Percentiles rank a stretch among this genome's conserved stretches.
phyloP scores from a whole-genome alignment of 2,888 invertebrate species.

The Pseudanteris insignis region DNA sequence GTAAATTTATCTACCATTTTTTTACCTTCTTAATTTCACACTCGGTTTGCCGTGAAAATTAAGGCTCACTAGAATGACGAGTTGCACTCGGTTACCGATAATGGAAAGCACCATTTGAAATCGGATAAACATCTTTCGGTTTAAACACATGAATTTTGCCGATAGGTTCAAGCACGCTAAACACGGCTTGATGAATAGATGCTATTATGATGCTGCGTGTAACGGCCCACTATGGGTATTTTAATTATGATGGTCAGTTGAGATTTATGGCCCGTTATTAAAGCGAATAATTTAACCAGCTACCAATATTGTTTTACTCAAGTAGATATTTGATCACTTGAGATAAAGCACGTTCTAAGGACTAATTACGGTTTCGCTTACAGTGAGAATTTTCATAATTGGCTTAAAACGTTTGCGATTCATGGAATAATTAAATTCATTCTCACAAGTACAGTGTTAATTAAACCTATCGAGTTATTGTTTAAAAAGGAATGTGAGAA shows the following conservation, averaged over 20 bases:
- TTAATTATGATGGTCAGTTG: conserved; percentile 15
- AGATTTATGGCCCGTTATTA: conserved; percentile 17
- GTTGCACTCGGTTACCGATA: too few relatives aligned
- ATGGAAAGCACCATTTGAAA: background rate
- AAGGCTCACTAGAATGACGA: too few relatives aligned
- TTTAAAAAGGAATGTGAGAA: too few relatives aligned
- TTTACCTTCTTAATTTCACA: too few relatives aligned
- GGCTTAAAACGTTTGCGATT: too few relatives aligned
- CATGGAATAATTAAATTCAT: too few relatives aligned
- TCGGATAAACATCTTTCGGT: background rate
- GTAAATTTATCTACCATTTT: too few relatives aligned
- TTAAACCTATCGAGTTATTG: too few relatives aligned
- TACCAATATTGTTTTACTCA: conserved; percentile 19
- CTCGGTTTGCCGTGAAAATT: too few relatives aligned
- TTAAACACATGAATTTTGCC: background rate
- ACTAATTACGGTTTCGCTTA: conserved; percentile 1
- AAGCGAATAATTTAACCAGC: conserved; percentile 9
- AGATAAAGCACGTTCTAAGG: conserved; percentile 4
- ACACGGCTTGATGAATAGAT: conserved; percentile 7
- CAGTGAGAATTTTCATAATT: background rate
- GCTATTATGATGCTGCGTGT: conserved; percentile 8
- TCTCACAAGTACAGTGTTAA: too few relatives aligned
- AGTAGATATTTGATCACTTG: conserved; percentile 16
- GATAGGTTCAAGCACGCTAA: conserved; percentile 4
- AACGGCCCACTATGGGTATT: conserved; percentile 5